Evolutionary conservation across 2,888 invertebrate genomes (phyloP).

Genomic region (Brachyptera risi): DNA sequence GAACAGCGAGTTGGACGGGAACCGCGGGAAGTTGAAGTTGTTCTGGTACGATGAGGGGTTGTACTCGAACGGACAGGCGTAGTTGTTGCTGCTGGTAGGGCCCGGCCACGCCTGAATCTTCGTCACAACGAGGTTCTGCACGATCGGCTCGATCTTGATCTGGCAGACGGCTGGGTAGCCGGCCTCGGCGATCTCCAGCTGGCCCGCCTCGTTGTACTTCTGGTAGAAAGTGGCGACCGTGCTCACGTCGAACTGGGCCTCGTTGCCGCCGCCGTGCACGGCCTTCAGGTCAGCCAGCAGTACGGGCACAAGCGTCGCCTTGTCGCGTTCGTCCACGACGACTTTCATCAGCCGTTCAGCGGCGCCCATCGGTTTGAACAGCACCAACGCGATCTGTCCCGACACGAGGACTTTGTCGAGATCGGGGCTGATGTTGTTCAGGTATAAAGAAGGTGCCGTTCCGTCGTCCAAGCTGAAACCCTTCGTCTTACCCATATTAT

Average conservation of each 20-base stretch:
- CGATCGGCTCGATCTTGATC: constrained; percentile 4
- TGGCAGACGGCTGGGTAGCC: not conserved
- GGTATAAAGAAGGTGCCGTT: not conserved
- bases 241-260: not conserved
- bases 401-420: constrained; percentile 58
- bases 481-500: too few species aligned
- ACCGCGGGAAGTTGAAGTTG: too few species aligned
- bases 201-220: not conserved
- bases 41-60: too few species aligned
- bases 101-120: too few species aligned
- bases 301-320: not conserved
- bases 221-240: not conserved
- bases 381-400: constrained; percentile 66
- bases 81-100: too few species aligned
- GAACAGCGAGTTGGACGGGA: too few species aligned
- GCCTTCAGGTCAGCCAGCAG: not conserved
- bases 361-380: constrained; percentile 62
- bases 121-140: not conserved
- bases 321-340: too few species aligned
- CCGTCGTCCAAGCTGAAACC: too few species aligned
- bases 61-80: too few species aligned
- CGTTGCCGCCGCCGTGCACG: not conserved
- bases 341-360: constrained; percentile 67
- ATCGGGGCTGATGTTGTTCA: constrained; percentile 42
- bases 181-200: not conserved